Conservation (phyloP, 53 echinoderm and acorn worm species). For the Paracentrotus lividus region DNA sequence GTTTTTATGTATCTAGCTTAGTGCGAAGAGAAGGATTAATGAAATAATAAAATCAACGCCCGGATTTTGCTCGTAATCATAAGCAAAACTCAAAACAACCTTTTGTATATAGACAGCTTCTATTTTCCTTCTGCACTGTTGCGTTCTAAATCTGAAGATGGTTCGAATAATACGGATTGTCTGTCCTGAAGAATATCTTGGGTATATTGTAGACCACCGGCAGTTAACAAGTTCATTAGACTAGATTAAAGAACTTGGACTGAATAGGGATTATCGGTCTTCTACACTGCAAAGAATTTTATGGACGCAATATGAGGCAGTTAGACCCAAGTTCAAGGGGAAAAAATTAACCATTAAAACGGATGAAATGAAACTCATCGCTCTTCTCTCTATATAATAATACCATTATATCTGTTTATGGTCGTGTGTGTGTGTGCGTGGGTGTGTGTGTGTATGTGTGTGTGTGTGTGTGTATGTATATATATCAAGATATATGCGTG, state of each 20-base stretch:
- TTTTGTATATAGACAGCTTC: not conserved
- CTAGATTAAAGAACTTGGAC: not conserved
- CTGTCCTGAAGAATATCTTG: not conserved
- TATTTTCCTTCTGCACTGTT: not conserved
- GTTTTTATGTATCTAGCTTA: not conserved
- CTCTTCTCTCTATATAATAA: not conserved
- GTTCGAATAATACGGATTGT: not conserved
- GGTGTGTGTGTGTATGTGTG: no score
- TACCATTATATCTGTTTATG: no score
- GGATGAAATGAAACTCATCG: not conserved
- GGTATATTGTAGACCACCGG: not conserved
- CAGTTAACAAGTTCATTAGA: constrained; percentile 31
- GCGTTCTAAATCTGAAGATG: not conserved
- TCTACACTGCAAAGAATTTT: not conserved
- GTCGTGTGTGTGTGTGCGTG: no score
- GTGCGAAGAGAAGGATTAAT: not conserved
- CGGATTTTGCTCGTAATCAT: not conserved
- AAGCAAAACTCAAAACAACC: not conserved
- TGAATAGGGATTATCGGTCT: not conserved
- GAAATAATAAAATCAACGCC: not conserved
- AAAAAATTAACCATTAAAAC: not conserved
- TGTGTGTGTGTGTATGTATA: no score
- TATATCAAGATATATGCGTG: no score
- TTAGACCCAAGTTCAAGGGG: not conserved
- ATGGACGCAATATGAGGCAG: not conserved